phyloP scores from a whole-genome alignment of 2,113 vertebrate species.

The Neolamprologus longior region DNA sequence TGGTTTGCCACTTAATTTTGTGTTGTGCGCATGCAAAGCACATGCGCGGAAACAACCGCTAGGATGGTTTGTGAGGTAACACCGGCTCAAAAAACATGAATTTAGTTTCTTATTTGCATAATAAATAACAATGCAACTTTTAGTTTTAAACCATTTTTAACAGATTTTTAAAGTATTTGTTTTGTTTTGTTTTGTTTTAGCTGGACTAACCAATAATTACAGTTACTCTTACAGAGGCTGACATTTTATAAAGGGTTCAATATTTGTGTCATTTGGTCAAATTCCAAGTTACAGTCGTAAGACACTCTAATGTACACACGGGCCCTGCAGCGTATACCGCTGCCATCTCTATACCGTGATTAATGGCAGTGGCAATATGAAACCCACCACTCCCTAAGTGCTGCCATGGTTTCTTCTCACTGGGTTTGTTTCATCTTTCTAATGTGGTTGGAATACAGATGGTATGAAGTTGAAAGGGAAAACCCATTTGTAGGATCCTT shows the following conservation, averaged over 20 bases:
- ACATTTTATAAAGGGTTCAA: neutral
- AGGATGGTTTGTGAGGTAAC: neutral
- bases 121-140: neutral
- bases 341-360: slow-evolving; percentile 34
- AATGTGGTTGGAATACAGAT: slow-evolving; percentile 48
- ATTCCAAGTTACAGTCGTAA: neutral
- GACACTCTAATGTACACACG: neutral
- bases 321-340: neutral
- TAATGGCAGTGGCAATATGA: slow-evolving; percentile 50
- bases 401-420: slow-evolving; percentile 19
- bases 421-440: slow-evolving; percentile 33
- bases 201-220: neutral
- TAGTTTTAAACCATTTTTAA: neutral
- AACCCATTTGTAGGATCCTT: slow-evolving; percentile 38
- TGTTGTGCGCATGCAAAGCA: neutral
- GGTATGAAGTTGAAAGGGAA: slow-evolving; percentile 35
- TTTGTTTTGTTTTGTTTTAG: neutral
- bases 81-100: neutral
- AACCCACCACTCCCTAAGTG: slow-evolving; percentile 36
- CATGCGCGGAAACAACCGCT: rapidly evolving
- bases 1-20: neutral
- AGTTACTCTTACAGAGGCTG: neutral
- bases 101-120: neutral
- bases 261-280: neutral
- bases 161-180: neutral